phyloP scores from a whole-genome alignment of 2,888 invertebrate genomes.

The Hofmannophila pseudospretella region DNA sequence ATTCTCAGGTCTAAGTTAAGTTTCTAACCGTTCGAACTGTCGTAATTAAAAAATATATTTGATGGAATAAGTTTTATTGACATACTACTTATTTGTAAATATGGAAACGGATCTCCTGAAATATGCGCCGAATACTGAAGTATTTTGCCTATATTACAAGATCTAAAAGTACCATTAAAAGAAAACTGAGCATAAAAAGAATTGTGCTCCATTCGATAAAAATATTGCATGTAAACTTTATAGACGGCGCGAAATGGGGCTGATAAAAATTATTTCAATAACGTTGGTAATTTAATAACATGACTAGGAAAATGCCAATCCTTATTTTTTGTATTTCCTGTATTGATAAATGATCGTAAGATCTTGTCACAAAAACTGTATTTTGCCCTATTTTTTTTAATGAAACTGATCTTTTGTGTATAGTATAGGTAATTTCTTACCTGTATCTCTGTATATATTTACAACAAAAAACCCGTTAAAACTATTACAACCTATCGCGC shows the following conservation, averaged over 20 bases:
- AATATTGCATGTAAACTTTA: conserved; percentile 8
- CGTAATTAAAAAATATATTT: conserved; percentile 13
- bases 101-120: conserved; percentile 9
- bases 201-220: conserved; percentile 17
- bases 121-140: not conserved
- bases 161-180: conserved; percentile 4
- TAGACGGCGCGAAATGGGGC: conserved; percentile 8
- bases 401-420: no score
- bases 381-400: no score
- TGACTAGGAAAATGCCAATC: no score
- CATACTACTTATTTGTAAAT: conserved; percentile 51
- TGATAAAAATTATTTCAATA: no score
- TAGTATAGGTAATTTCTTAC: no score
- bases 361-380: no score
- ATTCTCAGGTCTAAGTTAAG: conserved; percentile 8
- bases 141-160: not conserved
- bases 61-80: conserved; percentile 23
- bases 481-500: no score
- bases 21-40: conserved; percentile 14
- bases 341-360: no score
- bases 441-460: no score
- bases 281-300: no score
- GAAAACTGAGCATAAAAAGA: conserved; percentile 12
- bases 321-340: no score
- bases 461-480: no score